Conservation (phyloP, 92 coral and sea anemone genomes). For the Isaurus tuberculatus region DNA sequence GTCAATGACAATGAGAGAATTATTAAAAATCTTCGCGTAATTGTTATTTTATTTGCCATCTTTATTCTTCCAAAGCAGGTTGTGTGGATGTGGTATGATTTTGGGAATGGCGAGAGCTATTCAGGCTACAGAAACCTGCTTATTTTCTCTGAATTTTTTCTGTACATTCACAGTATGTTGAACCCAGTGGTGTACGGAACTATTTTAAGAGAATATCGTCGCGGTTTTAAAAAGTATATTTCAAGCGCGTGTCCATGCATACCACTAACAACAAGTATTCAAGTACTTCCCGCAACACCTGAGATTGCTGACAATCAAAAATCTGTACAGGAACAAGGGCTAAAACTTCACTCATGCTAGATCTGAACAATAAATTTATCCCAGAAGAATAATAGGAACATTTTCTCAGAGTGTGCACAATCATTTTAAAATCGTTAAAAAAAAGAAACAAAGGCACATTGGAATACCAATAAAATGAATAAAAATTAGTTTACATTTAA, state of each 20-base stretch:
- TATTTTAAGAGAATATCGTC: conserved; percentile 69
- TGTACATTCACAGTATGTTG: conserved; percentile 81
- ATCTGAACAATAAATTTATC: background rate
- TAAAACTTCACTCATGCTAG: background rate
- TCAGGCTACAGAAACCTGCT: conserved; percentile 56
- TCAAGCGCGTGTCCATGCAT: conserved; percentile 44
- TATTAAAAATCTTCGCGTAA: conserved; percentile 68
- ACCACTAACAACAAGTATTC: background rate
- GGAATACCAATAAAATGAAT: too few species aligned
- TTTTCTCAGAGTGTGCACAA: too few species aligned
- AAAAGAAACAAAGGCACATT: too few species aligned
- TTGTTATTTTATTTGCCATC: conserved; percentile 73
- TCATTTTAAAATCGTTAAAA: too few species aligned
- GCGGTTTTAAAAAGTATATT: conserved; percentile 65
- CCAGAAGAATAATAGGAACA: too few species aligned
- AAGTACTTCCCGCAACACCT: background rate
- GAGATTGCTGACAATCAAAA: background rate
- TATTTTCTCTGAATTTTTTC: conserved; percentile 70
- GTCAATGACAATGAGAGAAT: conserved; percentile 63
- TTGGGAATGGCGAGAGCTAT: conserved; percentile 65
- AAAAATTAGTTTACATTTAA: too few species aligned
- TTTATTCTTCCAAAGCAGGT: conserved; percentile 83
- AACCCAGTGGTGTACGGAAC: conserved; percentile 87
- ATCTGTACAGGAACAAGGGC: background rate
- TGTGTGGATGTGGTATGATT: conserved; percentile 86